These are phyloP conservation scores for Capreolus pygargus DNA, from an alignment of 2,113 vertebrate genomes.

Conservation along the genomic window DNA sequence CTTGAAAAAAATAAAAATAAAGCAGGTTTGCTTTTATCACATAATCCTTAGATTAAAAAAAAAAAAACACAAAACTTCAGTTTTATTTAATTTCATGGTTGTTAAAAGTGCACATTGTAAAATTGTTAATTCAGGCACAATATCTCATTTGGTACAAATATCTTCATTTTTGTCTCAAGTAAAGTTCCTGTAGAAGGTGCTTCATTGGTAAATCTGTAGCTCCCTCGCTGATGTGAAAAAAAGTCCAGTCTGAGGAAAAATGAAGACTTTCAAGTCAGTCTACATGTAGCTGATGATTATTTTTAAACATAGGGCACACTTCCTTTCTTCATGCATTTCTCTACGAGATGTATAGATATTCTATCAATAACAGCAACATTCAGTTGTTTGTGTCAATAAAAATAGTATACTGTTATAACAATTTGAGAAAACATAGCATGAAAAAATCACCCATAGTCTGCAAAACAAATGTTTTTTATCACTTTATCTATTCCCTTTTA, in stretches of 20 bases:
- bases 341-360: neutral
- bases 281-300: fast-evolving
- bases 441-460: neutral
- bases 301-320: neutral
- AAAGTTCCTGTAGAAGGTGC: neutral
- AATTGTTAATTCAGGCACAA: neutral
- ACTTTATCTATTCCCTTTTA: neutral
- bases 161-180: neutral
- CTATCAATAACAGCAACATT: neutral
- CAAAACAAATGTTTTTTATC: neutral
- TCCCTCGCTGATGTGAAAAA: neutral
- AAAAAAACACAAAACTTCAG: neutral
- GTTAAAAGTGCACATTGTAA: too few relatives aligned
- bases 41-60: neutral
- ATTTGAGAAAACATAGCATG: neutral
- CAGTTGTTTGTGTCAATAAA: neutral
- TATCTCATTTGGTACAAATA: neutral
- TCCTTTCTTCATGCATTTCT: neutral
- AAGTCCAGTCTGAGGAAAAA: neutral
- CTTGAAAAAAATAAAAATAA: neutral
- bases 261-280: fast-evolving
- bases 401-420: too few relatives aligned
- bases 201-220: fast-evolving
- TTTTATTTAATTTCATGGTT: neutral
- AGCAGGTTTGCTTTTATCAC: neutral